These are phyloP conservation scores for Ceratitis capitata DNA, from an alignment of 1,140 invertebrate genomes.

Conservation along the genomic window DNA sequence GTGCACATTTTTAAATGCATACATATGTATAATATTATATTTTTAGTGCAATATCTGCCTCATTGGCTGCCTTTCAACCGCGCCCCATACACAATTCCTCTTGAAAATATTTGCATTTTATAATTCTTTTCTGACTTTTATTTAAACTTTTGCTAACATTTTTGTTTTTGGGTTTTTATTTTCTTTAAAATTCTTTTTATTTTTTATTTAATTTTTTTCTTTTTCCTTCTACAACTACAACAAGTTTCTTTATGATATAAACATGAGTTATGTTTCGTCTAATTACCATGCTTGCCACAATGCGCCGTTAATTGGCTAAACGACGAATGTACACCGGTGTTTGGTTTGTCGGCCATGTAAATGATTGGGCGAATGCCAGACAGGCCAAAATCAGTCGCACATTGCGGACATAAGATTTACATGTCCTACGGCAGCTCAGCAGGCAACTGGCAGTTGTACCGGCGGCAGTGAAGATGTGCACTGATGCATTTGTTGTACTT, in stretches of 20 bases:
- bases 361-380: neutral
- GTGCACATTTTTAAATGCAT: neutral
- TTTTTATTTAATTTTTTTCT: neutral
- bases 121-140: neutral
- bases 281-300: slow-evolving; percentile 30
- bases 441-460: neutral
- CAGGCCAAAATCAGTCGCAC: neutral
- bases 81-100: neutral
- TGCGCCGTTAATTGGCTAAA: slow-evolving; percentile 31
- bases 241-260: slow-evolving; percentile 16
- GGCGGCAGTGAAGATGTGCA: neutral
- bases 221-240: neutral
- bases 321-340: neutral
- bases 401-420: neutral
- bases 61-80: slow-evolving; percentile 20
- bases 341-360: neutral
- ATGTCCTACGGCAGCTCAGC: neutral
- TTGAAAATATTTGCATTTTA: neutral
- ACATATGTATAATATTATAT: too few relatives aligned
- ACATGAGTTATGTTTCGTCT: slow-evolving; percentile 29
- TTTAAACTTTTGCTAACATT: neutral
- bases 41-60: neutral
- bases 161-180: neutral
- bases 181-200: neutral
- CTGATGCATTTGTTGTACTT: neutral